Conservation (phyloP, 2,888 invertebrate genomes). For the Peribatodes rhomboidaria region DNA sequence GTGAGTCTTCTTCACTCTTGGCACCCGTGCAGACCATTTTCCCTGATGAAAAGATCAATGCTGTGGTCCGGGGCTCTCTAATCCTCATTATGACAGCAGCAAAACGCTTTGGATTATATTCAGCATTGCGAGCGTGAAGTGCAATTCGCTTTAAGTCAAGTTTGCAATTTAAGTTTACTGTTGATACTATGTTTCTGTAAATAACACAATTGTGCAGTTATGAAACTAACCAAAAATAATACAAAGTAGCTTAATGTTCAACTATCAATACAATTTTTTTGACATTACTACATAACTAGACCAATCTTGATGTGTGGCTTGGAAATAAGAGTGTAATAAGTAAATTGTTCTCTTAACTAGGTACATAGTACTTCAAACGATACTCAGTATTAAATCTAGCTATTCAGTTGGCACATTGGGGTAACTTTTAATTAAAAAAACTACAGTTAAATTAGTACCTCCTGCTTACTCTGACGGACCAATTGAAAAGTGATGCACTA, state of each 20-base stretch:
- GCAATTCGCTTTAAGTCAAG: conserved; percentile 99
- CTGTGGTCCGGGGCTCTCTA: conserved; percentile 94
- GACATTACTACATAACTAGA: too few species aligned
- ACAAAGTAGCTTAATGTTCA: too few species aligned
- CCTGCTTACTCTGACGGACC: too few species aligned
- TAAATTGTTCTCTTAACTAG: too few species aligned
- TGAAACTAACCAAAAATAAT: not conserved
- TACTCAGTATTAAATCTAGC: too few species aligned
- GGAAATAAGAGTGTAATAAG: too few species aligned
- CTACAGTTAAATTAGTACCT: too few species aligned
- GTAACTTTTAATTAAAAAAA: too few species aligned
- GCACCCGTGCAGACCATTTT: conserved; percentile 95
- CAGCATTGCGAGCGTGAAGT: conserved; percentile 98
- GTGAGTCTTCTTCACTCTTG: conserved; percentile 92
- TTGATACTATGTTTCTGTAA: conserved; percentile 98
- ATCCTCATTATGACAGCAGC: conserved; percentile 99
- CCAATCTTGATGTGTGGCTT: too few species aligned
- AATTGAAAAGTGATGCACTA: not conserved
- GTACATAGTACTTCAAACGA: too few species aligned
- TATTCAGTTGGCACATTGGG: too few species aligned
- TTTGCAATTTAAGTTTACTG: conserved; percentile 98
- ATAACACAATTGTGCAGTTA: conserved; percentile 1
- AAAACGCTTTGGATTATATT: conserved; percentile 99
- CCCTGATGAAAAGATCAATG: conserved; percentile 92
- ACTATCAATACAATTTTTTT: too few species aligned